These are phyloP conservation scores for Holothuria leucospilota DNA, from an alignment of 53 echinoderm and acorn worm genomes.

Conservation along the genomic window DNA sequence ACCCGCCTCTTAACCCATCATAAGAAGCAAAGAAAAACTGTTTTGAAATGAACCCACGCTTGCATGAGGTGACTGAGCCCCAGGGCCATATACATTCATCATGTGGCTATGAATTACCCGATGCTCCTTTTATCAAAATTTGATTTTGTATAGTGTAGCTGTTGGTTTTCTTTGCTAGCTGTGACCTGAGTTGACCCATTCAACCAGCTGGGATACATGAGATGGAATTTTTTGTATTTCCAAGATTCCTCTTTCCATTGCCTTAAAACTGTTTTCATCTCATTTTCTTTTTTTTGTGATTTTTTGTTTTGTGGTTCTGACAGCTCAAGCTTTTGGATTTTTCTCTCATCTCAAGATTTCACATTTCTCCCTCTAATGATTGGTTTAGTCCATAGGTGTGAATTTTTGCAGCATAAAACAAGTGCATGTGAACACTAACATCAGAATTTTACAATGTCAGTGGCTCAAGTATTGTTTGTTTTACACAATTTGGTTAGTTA, in stretches of 20 bases:
- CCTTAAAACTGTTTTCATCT: too few species aligned
- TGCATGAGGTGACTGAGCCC: conserved; percentile 46
- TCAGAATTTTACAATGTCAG: too few species aligned
- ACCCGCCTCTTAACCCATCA: conserved; percentile 45
- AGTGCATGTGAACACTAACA: too few species aligned
- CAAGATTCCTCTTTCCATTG: neutral
- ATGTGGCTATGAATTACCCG: conserved; percentile 46
- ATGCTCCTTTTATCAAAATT: conserved; percentile 48
- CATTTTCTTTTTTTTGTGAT: too few species aligned
- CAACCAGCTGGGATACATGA: conserved; percentile 26
- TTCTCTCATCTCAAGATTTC: too few species aligned
- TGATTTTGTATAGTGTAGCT: conserved; percentile 38
- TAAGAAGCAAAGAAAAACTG: conserved; percentile 50
- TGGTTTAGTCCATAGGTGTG: too few species aligned
- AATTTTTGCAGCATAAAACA: too few species aligned
- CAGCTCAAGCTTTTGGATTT: too few species aligned
- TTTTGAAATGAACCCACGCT: conserved; percentile 33
- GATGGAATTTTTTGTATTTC: neutral
- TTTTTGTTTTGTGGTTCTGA: neutral
- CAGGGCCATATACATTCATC: conserved; percentile 47
- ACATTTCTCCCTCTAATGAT: too few species aligned
- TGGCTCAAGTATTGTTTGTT: too few species aligned
- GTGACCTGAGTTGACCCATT: conserved; percentile 43
- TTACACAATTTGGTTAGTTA: too few species aligned
- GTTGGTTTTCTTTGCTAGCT: conserved; percentile 39